Evolutionary conservation across 1,140 invertebrate species (phyloP).

Genomic region (Ctenoplectra terminalis): DNA sequence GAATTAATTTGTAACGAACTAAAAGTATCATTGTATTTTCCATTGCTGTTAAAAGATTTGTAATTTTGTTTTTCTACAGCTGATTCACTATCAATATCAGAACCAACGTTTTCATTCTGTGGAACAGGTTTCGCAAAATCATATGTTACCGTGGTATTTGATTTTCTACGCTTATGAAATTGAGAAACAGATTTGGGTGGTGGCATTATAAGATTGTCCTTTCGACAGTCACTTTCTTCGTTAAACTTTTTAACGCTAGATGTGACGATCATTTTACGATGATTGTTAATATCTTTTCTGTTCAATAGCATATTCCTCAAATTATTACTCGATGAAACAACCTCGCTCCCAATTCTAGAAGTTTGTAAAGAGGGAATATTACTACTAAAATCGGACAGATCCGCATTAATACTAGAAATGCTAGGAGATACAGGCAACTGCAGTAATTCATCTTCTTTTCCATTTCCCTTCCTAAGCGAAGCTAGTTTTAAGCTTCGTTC

Average conservation of each 20-base stretch:
- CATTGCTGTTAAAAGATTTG: neutral
- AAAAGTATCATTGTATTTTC: neutral
- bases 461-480: slow-evolving; percentile 37
- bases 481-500: slow-evolving; percentile 60
- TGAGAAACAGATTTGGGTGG: slow-evolving; percentile 51
- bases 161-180: neutral
- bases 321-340: slow-evolving; percentile 70
- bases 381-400: slow-evolving; percentile 49
- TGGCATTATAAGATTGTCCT: slow-evolving; percentile 66
- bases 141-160: neutral
- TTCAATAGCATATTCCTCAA: slow-evolving; percentile 56
- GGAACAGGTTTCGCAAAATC: neutral
- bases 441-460: neutral
- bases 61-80: neutral
- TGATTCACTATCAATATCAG: neutral
- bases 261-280: slow-evolving; percentile 49
- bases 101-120: neutral
- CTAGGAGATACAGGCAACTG: slow-evolving; percentile 47
- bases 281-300: neutral
- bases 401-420: slow-evolving; percentile 66
- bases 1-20: neutral
- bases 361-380: slow-evolving; percentile 11
- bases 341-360: slow-evolving; percentile 62
- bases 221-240: neutral
- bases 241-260: slow-evolving; percentile 65